Base-by-base conservation (phyloP, 1,140 invertebrate species). In the Copidosoma floridanum region DNA sequence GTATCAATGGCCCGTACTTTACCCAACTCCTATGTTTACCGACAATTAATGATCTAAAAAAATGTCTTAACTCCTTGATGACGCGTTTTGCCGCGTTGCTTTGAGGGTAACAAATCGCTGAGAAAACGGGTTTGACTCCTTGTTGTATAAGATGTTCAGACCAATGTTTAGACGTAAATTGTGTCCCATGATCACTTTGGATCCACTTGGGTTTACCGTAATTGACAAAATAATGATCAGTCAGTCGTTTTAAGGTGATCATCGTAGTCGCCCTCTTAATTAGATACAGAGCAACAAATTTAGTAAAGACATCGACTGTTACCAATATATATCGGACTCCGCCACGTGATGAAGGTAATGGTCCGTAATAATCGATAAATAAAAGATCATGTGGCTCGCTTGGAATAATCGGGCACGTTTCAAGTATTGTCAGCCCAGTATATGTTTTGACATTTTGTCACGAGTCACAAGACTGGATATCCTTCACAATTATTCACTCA, bases 71-170 rank as follows among this genome's bases (percentile, higher is more conserved):
- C 24, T 78, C 74, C 16, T 71, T 26, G 47, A 78, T 76, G 1
- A 63, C 66, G 7, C 75, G 14, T 57, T 78, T 74, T 0, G 73
- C 71, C 8, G 68, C 69, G 41, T 80, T 81, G 1, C 67, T 47
- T 52, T 74, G 60, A 2, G 73, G 75, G 48, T 77, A 71, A 46
- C 77, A 71, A 1, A 75, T 21, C 0, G 72, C 71, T 3, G 52
- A 52, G 37, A 35, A 63, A 3, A 61, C 6, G 1, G 52, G 35
- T 16, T 57, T 24, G 16, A 64, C 26, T 2, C 46, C 52, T 1
- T 18, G 1, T 11, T 23, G 1, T 4, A 51, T 18, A 7, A 65
- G 32, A 8, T 7, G 20, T n/a, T 53, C 16, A 8, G 46, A 41
- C 64, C 60, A 67, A 11, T 29, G 14, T 7, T 2, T 14, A 1